A percentile compares a stretch with the other conserved stretches of the same genome.
Evolutionary conservation across 2,797 vertebrate genomes (phyloP).

Genomic region (Nyctibius grandis): DNA sequence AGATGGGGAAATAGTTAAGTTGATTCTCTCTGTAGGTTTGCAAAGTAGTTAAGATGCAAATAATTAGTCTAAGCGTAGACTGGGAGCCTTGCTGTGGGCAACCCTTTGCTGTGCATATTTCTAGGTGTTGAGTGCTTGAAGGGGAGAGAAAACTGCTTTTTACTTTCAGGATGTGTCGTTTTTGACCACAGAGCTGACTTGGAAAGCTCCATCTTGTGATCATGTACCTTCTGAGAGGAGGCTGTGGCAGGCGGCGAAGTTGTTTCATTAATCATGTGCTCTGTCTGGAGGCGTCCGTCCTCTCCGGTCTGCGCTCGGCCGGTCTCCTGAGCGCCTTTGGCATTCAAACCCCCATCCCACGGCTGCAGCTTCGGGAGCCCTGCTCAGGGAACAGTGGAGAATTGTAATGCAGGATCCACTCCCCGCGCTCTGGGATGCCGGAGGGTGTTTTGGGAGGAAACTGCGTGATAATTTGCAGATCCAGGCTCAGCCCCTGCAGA

Average conservation of each 20-base stretch:
- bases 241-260: neutral
- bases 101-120: neutral
- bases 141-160: neutral
- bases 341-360: fast-evolving
- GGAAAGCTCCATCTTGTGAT: neutral
- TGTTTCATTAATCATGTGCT: neutral
- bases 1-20: neutral
- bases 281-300: neutral
- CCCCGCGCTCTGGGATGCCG: fast-evolving
- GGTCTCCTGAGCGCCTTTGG: neutral
- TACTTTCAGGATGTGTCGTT: neutral
- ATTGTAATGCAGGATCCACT: fast-evolving
- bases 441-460: neutral
- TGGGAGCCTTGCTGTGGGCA: neutral
- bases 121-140: neutral
- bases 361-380: neutral
- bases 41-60: neutral
- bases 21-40: neutral
- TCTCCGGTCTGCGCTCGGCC: fast-evolving
- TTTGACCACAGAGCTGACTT: neutral
- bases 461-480: neutral
- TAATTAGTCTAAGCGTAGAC: neutral
- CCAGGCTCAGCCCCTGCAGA: fast-evolving
- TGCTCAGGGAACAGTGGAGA: fast-evolving
- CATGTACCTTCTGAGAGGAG: neutral